Conservation (phyloP, 2,113 vertebrate genomes). For the Corythaixoides concolor region DNA sequence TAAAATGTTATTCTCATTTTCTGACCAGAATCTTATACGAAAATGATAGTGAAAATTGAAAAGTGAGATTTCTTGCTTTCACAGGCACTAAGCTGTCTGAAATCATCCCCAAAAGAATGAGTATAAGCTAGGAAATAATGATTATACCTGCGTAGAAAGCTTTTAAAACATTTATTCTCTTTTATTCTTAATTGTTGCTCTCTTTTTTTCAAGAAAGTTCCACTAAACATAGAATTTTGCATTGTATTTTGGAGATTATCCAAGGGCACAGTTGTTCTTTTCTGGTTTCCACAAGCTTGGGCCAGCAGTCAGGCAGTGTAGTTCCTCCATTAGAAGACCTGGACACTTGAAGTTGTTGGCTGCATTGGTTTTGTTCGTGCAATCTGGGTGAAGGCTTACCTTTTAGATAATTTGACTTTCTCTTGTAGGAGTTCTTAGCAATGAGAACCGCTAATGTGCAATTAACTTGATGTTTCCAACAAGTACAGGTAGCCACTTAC, state of each 20-base stretch:
- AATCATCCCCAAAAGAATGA: background rate
- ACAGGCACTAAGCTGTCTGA: background rate
- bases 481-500: background rate
- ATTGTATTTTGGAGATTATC: background rate
- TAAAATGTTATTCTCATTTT: conserved; percentile 43
- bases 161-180: background rate
- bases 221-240: background rate
- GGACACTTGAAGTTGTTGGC: background rate
- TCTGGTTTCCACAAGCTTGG: background rate
- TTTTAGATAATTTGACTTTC: background rate
- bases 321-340: background rate
- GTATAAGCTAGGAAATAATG: background rate
- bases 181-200: background rate
- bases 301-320: background rate
- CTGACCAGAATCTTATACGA: conserved; percentile 28
- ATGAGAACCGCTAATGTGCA: background rate
- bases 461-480: background rate
- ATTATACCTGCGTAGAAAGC: background rate
- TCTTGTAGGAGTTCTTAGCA: background rate
- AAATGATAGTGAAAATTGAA: conserved; percentile 10
- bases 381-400: background rate
- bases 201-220: background rate
- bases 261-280: background rate
- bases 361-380: background rate
- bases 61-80: conserved; percentile 9